Evolutionary conservation across 2,113 vertebrate genomes (phyloP).

Genomic region (Australoheros scitulus): DNA sequence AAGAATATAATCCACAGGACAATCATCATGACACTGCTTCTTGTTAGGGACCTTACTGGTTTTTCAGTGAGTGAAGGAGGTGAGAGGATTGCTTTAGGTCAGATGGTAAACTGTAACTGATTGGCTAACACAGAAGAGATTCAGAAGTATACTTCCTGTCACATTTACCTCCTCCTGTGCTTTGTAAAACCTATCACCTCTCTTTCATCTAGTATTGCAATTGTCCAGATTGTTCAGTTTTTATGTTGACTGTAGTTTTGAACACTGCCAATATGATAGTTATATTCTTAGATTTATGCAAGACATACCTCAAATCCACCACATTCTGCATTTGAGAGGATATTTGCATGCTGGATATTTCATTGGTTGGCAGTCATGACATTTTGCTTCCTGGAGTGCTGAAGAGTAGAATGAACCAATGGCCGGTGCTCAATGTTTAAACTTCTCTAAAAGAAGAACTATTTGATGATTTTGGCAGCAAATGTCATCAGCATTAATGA

Average conservation of each 20-base stretch:
- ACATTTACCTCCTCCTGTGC: background rate
- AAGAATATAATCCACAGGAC: background rate
- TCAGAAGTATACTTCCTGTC: background rate
- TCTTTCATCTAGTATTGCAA: background rate
- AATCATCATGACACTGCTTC: background rate
- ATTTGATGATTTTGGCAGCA: background rate
- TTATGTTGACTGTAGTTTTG: background rate
- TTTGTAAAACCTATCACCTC: background rate
- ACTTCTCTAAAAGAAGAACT: fast-evolving
- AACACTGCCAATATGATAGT: background rate
- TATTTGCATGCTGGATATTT: no score
- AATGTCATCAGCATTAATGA: background rate
- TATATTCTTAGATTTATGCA: background rate
- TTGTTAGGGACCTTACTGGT: background rate
- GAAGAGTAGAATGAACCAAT: background rate
- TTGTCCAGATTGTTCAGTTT: background rate
- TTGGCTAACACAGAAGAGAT: background rate
- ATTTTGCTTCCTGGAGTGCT: background rate
- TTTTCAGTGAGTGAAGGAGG: fast-evolving
- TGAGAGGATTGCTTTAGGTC: background rate
- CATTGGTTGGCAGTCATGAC: background rate
- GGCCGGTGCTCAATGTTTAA: background rate
- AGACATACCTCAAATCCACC: background rate
- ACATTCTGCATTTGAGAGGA: background rate
- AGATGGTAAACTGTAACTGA: background rate